Evolutionary conservation across 2,888 invertebrate genomes (phyloP).

Genomic region (Bibio marci): DNA sequence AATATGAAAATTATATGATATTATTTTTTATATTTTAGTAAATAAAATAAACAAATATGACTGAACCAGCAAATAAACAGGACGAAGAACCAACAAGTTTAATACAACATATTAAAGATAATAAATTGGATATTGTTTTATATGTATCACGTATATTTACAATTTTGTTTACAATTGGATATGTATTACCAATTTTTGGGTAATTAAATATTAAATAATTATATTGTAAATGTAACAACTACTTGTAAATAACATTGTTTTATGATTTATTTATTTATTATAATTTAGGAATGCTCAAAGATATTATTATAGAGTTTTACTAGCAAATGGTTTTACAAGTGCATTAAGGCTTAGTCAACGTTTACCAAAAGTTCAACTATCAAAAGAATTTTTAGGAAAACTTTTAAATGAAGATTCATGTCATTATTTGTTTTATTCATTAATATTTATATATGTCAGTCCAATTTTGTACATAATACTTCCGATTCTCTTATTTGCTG

Average conservation of each 20-base stretch:
- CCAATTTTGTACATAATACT: conserved; percentile 79
- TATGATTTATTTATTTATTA: neutral
- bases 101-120: conserved; percentile 54
- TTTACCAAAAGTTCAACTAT: conserved; percentile 66
- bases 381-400: conserved; percentile 62
- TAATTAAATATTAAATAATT: conserved; percentile 36
- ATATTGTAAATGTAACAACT: neutral
- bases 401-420: conserved; percentile 83
- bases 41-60: too few species aligned
- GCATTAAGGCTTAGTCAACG: conserved; percentile 90
- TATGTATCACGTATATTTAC: conserved; percentile 78
- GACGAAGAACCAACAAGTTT: conserved; percentile 26
- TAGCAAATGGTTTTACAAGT: conserved; percentile 88
- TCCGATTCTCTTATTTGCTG: conserved; percentile 81
- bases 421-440: conserved; percentile 89
- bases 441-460: conserved; percentile 81
- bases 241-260: conserved; percentile 3
- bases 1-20: too few species aligned
- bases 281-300: conserved; percentile 51
- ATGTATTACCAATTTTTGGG: conserved; percentile 79
- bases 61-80: too few species aligned
- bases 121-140: conserved; percentile 74
- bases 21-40: too few species aligned
- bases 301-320: conserved; percentile 78
- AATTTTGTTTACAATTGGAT: conserved; percentile 65